Percentiles rank a stretch among this genome's conserved stretches.
phyloP scores from a whole-genome alignment of 2,113 vertebrate species.

The Herpailurus yagouaroundi region DNA sequence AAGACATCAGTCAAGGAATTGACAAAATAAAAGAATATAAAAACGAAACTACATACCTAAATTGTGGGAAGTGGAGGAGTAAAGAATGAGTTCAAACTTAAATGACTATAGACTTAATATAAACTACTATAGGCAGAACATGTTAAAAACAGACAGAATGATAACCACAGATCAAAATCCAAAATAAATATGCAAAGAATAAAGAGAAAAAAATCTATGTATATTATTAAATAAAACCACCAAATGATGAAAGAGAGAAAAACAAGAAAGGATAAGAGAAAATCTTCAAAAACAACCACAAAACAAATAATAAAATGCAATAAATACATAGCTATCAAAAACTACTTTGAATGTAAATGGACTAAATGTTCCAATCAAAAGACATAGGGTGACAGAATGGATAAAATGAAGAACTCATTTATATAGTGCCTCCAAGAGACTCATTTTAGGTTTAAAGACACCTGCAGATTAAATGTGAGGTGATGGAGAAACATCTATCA shows the following conservation, averaged over 20 bases:
- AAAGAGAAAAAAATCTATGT: neutral
- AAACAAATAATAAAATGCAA: neutral
- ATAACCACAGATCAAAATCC: neutral
- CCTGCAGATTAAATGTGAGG: neutral
- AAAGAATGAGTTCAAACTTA: neutral
- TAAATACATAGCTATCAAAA: neutral
- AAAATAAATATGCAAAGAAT: neutral
- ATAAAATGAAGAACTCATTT: neutral
- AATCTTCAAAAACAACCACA: neutral
- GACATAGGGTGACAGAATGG: neutral
- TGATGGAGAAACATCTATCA: neutral
- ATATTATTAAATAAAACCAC: neutral
- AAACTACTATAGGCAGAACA: neutral
- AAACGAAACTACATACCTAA: neutral
- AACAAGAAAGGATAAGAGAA: neutral
- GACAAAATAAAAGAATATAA: neutral
- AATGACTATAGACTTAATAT: neutral
- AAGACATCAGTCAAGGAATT: neutral
- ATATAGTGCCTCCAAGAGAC: neutral
- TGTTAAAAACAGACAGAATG: neutral
- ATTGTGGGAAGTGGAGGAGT: neutral
- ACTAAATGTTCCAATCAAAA: neutral
- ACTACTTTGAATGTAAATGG: neutral
- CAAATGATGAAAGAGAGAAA: neutral
- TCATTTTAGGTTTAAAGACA: neutral